These are phyloP conservation scores for Corvus moneduloides DNA, from an alignment of 2,113 vertebrate species.

Conservation along the genomic window DNA sequence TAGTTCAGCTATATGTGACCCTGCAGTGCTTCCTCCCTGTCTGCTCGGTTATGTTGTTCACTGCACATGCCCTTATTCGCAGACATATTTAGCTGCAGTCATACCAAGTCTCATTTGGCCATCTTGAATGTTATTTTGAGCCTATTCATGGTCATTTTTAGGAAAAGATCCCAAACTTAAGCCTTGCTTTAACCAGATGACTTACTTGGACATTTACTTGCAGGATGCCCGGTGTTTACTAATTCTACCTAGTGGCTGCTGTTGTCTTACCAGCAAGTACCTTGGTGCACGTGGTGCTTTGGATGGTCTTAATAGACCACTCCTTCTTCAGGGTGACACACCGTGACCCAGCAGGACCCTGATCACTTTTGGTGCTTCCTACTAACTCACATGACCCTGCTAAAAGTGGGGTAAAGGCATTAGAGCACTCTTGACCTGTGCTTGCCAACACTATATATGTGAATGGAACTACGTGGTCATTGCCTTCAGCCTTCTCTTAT, in stretches of 20 bases:
- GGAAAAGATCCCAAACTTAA: not conserved
- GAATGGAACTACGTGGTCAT: accelerated
- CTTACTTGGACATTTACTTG: not conserved
- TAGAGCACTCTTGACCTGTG: not conserved
- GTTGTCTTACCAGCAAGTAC: not conserved
- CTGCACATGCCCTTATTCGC: not conserved
- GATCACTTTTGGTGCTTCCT: not conserved
- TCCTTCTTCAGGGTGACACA: not conserved
- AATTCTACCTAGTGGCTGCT: not conserved
- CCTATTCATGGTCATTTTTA: not conserved
- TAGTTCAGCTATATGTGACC: not conserved
- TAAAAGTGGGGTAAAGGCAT: not conserved
- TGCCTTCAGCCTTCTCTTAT: not conserved
- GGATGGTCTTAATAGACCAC: not conserved
- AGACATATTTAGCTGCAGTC: not conserved
- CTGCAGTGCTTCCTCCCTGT: not conserved
- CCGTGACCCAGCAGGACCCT: accelerated
- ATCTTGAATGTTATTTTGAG: accelerated
- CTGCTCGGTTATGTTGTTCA: not conserved
- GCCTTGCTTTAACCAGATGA: not conserved
- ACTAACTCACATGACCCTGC: not conserved
- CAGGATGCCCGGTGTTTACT: not conserved
- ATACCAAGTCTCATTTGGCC: not conserved
- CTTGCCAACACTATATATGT: accelerated
- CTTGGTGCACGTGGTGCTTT: accelerated